A percentile compares a stretch with the other conserved stretches of the same genome.
Conservation (phyloP, 2,888 invertebrate species). For the Nudaria mundana region DNA sequence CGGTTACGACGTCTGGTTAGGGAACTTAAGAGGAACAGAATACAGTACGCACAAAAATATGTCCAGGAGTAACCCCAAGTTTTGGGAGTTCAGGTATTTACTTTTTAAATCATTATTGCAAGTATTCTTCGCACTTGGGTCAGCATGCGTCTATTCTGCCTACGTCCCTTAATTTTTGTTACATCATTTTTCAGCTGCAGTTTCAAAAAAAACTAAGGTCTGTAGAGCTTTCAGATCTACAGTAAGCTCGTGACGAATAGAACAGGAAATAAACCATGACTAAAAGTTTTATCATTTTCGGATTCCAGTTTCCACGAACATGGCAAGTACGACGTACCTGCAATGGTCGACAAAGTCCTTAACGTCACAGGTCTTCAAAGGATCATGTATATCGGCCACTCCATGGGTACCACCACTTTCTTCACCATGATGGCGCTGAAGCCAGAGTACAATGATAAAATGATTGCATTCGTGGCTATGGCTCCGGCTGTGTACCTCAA, state of each 20-base stretch:
- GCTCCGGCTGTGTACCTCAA: slow-evolving; percentile 78
- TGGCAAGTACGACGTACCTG: slow-evolving; percentile 79
- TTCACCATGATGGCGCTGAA: slow-evolving; percentile 78
- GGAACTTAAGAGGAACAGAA: slow-evolving; percentile 74
- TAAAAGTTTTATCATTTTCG: no score
- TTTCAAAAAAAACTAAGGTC: no score
- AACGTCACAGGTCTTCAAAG: slow-evolving; percentile 60
- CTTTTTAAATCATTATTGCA: neutral
- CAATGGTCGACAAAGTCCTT: slow-evolving; percentile 76
- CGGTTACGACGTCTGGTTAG: slow-evolving; percentile 83
- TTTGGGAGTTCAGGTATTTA: slow-evolving; percentile 81
- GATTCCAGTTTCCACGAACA: slow-evolving; percentile 79
- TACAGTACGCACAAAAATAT: slow-evolving; percentile 68
- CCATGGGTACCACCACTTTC: slow-evolving; percentile 80
- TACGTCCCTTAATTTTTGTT: no score
- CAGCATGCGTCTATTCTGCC: no score
- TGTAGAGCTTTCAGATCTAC: no score
- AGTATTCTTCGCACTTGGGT: no score
- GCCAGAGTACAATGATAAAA: slow-evolving; percentile 78
- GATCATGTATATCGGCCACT: slow-evolving; percentile 81
- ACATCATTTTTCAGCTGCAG: no score
- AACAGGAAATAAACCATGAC: no score
- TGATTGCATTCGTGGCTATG: slow-evolving; percentile 73
- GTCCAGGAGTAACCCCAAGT: slow-evolving; percentile 59
- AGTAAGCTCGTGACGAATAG: no score